phyloP scores from a whole-genome alignment of 2,888 invertebrate species.

The Metacarcinus magister region DNA sequence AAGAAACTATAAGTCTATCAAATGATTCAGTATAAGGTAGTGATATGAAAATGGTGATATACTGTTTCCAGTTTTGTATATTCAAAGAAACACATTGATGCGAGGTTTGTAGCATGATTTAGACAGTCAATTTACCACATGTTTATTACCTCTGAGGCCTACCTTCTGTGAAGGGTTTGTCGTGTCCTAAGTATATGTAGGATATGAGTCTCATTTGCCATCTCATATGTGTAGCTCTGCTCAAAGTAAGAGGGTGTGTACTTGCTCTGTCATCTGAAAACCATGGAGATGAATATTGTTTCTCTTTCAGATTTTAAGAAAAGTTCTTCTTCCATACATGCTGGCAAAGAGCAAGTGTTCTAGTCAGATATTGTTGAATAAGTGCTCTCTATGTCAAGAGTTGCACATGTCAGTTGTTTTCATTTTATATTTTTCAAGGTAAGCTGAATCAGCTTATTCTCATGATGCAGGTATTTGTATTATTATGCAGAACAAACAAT shows the following conservation, averaged over 20 bases:
- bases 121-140: conserved; percentile 51
- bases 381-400: conserved; percentile 7
- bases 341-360: neutral
- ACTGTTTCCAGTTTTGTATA: conserved; percentile 59
- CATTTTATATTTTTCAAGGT: conserved; percentile 6
- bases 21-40: conserved; percentile 50
- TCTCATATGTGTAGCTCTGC: conserved; percentile 13
- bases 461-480: conserved; percentile 32
- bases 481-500: neutral
- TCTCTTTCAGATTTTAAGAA: conserved; percentile 4
- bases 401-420: conserved; percentile 32
- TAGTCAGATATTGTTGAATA: conserved; percentile 33
- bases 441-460: conserved; percentile 39
- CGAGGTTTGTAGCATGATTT: conserved; percentile 60
- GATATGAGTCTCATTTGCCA: conserved; percentile 16
- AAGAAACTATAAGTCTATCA: conserved; percentile 64
- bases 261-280: neutral
- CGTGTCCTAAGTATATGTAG: neutral
- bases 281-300: neutral
- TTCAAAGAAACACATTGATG: conserved; percentile 72
- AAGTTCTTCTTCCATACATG: conserved; percentile 44
- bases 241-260: conserved; percentile 17
- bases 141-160: conserved; percentile 63
- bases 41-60: conserved; percentile 65
- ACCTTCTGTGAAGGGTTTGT: conserved; percentile 79